phyloP scores from a whole-genome alignment of 2,797 vertebrate genomes.

The Syndactyla subalaris region DNA sequence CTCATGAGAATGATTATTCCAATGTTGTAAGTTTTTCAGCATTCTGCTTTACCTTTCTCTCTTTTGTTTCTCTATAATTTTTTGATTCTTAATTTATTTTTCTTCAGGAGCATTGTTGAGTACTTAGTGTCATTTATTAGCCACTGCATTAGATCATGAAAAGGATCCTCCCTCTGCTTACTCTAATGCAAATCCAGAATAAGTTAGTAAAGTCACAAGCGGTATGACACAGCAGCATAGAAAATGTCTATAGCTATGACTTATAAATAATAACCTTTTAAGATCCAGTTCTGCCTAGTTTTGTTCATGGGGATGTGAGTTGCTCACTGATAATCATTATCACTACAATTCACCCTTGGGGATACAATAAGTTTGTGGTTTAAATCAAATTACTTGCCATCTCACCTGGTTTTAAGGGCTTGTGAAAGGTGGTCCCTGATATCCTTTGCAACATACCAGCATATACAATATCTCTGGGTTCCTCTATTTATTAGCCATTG shows the following conservation, averaged over 20 bases:
- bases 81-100: not conserved
- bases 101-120: not conserved
- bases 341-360: rapidly evolving
- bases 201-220: not conserved
- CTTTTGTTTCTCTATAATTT: not conserved
- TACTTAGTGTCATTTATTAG: not conserved
- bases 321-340: not conserved
- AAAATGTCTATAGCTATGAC: not conserved
- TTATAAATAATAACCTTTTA: not conserved
- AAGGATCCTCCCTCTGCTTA: not conserved
- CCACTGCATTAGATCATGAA: not conserved
- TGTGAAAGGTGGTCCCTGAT: rapidly evolving
- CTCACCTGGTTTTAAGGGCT: not conserved
- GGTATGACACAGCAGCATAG: not conserved
- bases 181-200: not conserved
- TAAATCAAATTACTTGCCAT: not conserved
- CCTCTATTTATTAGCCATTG: not conserved
- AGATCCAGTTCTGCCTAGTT: not conserved
- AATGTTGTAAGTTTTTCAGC: not conserved
- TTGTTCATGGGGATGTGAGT: not conserved
- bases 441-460: not conserved
- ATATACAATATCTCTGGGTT: not conserved
- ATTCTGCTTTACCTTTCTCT: not conserved
- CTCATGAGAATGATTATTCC: not conserved
- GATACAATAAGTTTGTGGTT: not conserved